phyloP scores from a whole-genome alignment of 2,113 vertebrate species.

The Empidonax alnorum region DNA sequence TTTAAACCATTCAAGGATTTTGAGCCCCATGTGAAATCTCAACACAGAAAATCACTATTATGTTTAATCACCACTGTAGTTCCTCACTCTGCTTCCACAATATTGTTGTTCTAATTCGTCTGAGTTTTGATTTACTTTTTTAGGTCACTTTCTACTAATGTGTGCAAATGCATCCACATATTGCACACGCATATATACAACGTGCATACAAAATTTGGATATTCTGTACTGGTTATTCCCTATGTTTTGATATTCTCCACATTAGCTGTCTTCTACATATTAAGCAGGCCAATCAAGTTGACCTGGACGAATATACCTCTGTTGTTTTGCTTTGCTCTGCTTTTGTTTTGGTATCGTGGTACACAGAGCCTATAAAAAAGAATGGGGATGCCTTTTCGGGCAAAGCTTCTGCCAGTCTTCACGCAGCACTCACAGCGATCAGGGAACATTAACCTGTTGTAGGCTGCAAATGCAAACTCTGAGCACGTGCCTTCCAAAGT shows the following conservation, averaged over 20 bases:
- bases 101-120: not conserved
- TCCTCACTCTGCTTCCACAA: not conserved
- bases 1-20: not conserved
- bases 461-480: not conserved
- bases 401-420: not conserved
- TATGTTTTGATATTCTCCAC: not conserved
- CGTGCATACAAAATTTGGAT: not conserved
- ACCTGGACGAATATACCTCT: not conserved
- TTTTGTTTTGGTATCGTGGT: not conserved
- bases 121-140: not conserved
- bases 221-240: not conserved
- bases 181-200: not conserved
- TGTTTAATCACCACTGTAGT: not conserved
- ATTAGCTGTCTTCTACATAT: not conserved
- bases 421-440: not conserved
- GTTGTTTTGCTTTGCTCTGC: not conserved
- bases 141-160: not conserved
- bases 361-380: not conserved
- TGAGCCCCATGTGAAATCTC: not conserved
- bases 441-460: not conserved
- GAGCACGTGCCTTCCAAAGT: not conserved
- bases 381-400: not conserved
- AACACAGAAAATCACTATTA: not conserved
- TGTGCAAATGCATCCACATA: not conserved
- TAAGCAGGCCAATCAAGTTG: not conserved